Evolutionary conservation across 1,140 invertebrate species (phyloP).

Genomic region (Belonocnema kinseyi): DNA sequence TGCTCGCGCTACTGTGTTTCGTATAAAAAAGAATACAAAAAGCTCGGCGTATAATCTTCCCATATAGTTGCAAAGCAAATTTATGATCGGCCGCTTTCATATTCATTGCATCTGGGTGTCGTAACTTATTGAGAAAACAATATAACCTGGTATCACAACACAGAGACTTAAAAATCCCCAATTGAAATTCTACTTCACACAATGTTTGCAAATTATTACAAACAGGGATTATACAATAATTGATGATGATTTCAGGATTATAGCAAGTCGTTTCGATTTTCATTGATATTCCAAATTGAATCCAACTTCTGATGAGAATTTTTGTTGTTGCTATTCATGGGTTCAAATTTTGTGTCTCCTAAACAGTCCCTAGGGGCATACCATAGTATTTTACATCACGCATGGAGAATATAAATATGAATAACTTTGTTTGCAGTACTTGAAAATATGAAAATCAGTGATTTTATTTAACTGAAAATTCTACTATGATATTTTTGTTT

Average conservation of each 20-base stretch:
- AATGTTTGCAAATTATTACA: neutral
- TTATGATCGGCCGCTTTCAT: slow-evolving; percentile 9
- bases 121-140: slow-evolving; percentile 27
- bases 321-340: too few species aligned
- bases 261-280: too few species aligned
- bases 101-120: slow-evolving; percentile 11
- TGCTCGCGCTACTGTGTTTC: neutral
- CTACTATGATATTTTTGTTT: too few species aligned
- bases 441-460: too few species aligned
- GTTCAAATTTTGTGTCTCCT: too few species aligned
- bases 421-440: too few species aligned
- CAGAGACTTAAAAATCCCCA: neutral
- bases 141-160: slow-evolving; percentile 10
- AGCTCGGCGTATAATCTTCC: slow-evolving; percentile 23
- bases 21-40: slow-evolving; percentile 12
- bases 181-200: neutral
- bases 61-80: slow-evolving; percentile 27
- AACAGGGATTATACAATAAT: neutral
- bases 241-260: neutral
- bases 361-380: too few species aligned
- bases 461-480: too few species aligned
- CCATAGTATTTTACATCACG: too few species aligned
- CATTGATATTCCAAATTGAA: too few species aligned
- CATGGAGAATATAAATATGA: too few species aligned
- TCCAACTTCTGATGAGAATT: too few species aligned